These are phyloP conservation scores for Carcina quercana DNA, from an alignment of 2,888 invertebrate genomes.

Conservation along the genomic window DNA sequence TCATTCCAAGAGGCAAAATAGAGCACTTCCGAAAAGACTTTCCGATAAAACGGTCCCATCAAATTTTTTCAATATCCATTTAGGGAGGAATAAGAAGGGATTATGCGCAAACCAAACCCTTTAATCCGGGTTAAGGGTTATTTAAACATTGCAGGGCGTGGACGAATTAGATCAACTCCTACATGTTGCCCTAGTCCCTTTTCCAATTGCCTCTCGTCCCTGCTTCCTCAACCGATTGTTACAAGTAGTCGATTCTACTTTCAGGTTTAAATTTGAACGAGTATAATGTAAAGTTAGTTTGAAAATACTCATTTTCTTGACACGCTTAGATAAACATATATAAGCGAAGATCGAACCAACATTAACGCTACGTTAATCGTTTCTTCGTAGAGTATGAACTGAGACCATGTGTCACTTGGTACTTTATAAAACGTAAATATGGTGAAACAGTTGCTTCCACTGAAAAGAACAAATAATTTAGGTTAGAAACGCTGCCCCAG, in stretches of 20 bases:
- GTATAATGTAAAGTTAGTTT: no score
- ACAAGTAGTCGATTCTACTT: no score
- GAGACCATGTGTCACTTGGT: no score
- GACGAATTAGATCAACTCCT: slow-evolving; percentile 38
- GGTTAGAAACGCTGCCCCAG: slow-evolving; percentile 35
- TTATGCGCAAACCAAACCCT: slow-evolving; percentile 59
- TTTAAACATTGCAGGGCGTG: slow-evolving; percentile 48
- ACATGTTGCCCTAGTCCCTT: slow-evolving; percentile 1
- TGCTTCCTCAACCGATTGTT: no score
- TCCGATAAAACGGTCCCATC: slow-evolving; percentile 61
- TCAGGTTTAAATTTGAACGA: no score
- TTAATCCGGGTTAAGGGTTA: slow-evolving; percentile 59
- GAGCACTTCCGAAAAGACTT: slow-evolving; percentile 62
- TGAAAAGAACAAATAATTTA: slow-evolving; percentile 36
- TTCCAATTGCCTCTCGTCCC: no score
- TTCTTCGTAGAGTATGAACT: no score
- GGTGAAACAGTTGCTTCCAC: slow-evolving; percentile 6
- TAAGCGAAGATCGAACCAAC: no score
- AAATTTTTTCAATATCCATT: slow-evolving; percentile 69
- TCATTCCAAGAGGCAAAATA: slow-evolving; percentile 67
- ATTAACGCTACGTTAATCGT: no score
- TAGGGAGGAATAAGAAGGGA: slow-evolving; percentile 62
- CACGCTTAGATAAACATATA: no score
- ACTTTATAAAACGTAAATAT: no score
- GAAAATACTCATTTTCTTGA: no score